These are phyloP conservation scores for Amphibalanus amphitrite DNA, from an alignment of 1,140 invertebrate genomes.

Conservation along the genomic window DNA sequence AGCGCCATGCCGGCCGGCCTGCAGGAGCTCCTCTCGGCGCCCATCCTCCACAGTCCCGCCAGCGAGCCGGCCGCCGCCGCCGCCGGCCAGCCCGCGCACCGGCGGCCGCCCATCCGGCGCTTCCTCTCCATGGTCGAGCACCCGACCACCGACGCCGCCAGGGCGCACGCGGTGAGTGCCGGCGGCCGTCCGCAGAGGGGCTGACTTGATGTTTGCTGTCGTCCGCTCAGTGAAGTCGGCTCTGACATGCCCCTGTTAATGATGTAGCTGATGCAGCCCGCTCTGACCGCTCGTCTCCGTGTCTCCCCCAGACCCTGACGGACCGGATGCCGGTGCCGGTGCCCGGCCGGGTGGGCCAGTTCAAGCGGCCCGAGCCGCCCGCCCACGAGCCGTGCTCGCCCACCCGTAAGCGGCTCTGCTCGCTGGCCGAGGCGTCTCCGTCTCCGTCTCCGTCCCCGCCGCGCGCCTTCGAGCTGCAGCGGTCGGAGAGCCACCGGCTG, in stretches of 20 bases:
- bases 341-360: conserved; percentile 18
- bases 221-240: too few species aligned
- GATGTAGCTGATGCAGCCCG: too few species aligned
- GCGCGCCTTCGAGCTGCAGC: conserved; percentile 12
- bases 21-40: not conserved
- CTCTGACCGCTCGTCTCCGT: too few species aligned
- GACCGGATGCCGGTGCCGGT: conserved; percentile 13
- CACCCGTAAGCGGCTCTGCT: conserved; percentile 34
- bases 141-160: conserved; percentile 19
- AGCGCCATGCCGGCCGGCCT: not conserved
- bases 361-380: conserved; percentile 44
- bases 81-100: too few species aligned
- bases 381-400: conserved; percentile 28
- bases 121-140: conserved; percentile 15
- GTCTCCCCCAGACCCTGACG: conserved; percentile 17
- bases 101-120: conserved; percentile 15
- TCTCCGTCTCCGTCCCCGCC: conserved; percentile 15
- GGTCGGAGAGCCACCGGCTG: conserved; percentile 14
- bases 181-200: too few species aligned
- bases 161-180: conserved; percentile 12
- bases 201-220: too few species aligned
- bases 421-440: conserved; percentile 21
- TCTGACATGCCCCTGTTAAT: too few species aligned
- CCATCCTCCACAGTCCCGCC: not conserved
- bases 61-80: not conserved